Conservation (phyloP, 2,888 invertebrate species). For the Cataglyphis cursor region DNA sequence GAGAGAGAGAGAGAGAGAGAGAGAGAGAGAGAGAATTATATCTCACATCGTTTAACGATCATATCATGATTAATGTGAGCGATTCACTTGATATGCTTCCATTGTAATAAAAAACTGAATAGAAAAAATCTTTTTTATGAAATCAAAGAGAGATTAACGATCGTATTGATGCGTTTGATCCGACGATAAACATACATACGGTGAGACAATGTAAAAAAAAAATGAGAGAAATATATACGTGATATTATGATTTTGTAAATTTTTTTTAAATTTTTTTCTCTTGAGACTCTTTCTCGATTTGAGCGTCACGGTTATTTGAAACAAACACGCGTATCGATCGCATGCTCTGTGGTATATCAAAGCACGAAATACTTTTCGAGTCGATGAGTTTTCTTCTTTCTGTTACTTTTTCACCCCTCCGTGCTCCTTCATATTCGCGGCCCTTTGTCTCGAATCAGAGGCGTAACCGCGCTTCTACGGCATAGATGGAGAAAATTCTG, state of each 20-base stretch:
- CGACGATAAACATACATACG: background rate
- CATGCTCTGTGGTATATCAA: slow-evolving; percentile 61
- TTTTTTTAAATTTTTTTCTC: background rate
- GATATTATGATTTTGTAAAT: slow-evolving; percentile 8
- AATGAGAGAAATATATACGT: background rate
- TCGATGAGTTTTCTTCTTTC: slow-evolving; percentile 52
- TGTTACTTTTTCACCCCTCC: slow-evolving; percentile 25
- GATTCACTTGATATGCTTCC: background rate
- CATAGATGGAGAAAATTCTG: slow-evolving; percentile 28
- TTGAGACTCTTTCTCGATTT: background rate
- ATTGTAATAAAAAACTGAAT: background rate
- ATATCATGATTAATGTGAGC: background rate
- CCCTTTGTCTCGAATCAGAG: slow-evolving; percentile 43
- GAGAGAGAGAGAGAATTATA: background rate
- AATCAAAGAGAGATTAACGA: background rate
- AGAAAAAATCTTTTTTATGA: background rate
- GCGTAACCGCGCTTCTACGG: slow-evolving; percentile 39
- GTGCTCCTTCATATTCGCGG: slow-evolving; percentile 6
- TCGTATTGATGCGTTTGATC: slow-evolving; percentile 54
- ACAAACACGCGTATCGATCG: slow-evolving; percentile 58
- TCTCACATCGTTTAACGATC: slow-evolving; percentile 10
- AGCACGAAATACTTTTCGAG: slow-evolving; percentile 68
- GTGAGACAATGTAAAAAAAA: background rate
- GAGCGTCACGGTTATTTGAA: background rate
- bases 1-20: background rate